Evolutionary conservation across 2,113 vertebrate species (phyloP).

Genomic region (Tylochromis polylepis): DNA sequence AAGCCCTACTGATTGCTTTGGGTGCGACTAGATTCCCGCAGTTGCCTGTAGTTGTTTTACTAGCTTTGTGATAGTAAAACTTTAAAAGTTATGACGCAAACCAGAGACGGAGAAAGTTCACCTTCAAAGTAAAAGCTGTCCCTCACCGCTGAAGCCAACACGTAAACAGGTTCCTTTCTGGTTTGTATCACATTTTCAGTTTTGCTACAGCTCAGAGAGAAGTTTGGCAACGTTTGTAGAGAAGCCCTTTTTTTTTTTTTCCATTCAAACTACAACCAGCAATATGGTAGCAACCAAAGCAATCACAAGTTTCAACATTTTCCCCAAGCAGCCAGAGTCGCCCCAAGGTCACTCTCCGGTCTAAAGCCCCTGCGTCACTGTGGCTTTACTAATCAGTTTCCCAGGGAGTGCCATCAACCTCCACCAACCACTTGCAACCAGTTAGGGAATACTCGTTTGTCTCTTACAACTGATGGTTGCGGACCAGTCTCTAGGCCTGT

Average conservation of each 20-base stretch:
- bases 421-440: not conserved
- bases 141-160: accelerated
- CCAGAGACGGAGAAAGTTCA: not conserved
- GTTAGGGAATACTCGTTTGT: not conserved
- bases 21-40: not conserved
- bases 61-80: not conserved
- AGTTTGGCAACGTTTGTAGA: not conserved
- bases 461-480: accelerated
- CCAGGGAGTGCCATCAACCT: not conserved
- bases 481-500: accelerated
- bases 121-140: accelerated
- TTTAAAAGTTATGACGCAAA: not conserved
- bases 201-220: not conserved
- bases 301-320: not conserved
- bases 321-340: not conserved
- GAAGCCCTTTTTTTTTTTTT: not conserved
- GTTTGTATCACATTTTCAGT: too few species aligned
- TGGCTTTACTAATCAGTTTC: too few species aligned
- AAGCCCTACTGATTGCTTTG: not conserved
- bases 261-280: not conserved
- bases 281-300: not conserved
- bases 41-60: not conserved
- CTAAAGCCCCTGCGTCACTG: too few species aligned
- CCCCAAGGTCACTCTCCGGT: not conserved
- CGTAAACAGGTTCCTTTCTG: accelerated